Evolutionary conservation across 2,797 vertebrate species (phyloP), one percentile per base, ranked within the genome.

Genomic region (Buceros bicornis): DNA sequence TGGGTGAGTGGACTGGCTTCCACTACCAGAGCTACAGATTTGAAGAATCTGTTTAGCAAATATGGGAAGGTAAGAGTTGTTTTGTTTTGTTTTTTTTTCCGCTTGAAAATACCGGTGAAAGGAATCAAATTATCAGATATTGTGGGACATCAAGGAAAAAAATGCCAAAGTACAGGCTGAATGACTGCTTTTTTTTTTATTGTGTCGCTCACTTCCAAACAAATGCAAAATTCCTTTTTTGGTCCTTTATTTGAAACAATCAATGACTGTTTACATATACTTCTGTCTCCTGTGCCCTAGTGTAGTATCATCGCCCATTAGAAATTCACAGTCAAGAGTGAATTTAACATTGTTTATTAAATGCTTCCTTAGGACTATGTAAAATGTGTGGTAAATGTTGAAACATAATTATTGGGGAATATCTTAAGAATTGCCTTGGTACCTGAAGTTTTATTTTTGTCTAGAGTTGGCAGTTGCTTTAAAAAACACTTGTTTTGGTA

Each of bases 1-100:
- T 99, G 99, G 99, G 99, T 99, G 95, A 99, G 99, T 93, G 99
- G 99, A 25, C 98, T 99, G n/a, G 99, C 99, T 33, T 99, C 99
- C 82, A 99, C 99, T 42, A 99, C 99, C 91, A 99, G 99, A 98
- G 99, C 99, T 67, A 99, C 99, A 58, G 99, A 99, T 98, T 92
- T 99, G 97, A 99, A 99, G 98, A 99, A 98, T 19, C 98, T 99
- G 15, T 99, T 99, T 90, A 99, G 99, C 98, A 99, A 99, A 96
- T 99, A 99, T 8, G 99, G 99, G 73, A 99, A 99, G 99, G 99
- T 99, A 79, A 97, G 98, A 7, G 5, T 26, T 25, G 37, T 2
- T 19, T 79, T 2, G 1, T 17, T 67, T 26, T 4, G 2, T 43
- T 33, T 24, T 43, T 56, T 35, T 61, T 62, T 51, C 10, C 5